Conservation (phyloP, 2,113 vertebrate species). For the Speoplatyrhinus poulsoni region DNA sequence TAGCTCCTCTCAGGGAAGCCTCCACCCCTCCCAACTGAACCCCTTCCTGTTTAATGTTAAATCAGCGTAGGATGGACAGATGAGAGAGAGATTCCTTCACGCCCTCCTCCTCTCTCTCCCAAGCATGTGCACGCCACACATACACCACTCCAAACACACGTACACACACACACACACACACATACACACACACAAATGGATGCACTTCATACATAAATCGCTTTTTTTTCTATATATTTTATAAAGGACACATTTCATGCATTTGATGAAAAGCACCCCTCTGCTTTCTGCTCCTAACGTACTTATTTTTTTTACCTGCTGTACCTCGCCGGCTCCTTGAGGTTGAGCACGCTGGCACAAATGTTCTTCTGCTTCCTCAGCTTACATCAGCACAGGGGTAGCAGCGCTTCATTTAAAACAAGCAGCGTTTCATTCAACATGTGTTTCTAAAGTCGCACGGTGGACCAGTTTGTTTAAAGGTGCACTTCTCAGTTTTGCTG, state of each 20-base stretch:
- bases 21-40: conserved; percentile 71
- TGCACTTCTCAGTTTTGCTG: too few relatives aligned
- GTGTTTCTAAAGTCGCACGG: too few relatives aligned
- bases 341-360: background rate
- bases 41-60: conserved; percentile 86
- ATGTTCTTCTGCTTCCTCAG: conserved; percentile 1
- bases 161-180: too few relatives aligned
- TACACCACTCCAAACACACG: too few relatives aligned
- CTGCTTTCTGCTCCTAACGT: background rate
- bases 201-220: conserved; percentile 43
- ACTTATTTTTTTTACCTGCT: background rate
- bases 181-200: background rate
- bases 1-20: conserved; percentile 81
- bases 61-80: conserved; percentile 80
- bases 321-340: background rate
- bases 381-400: background rate
- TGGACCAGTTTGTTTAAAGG: too few relatives aligned
- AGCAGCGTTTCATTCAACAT: too few relatives aligned
- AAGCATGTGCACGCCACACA: too few relatives aligned
- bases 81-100: background rate
- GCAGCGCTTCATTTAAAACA: background rate
- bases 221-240: conserved; percentile 7
- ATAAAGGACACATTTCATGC: conserved; percentile 37
- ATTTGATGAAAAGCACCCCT: conserved; percentile 13
- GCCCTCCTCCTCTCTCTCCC: too few relatives aligned